Evolutionary conservation across 2,113 vertebrate genomes (phyloP).

Genomic region (Pedetes capensis): DNA sequence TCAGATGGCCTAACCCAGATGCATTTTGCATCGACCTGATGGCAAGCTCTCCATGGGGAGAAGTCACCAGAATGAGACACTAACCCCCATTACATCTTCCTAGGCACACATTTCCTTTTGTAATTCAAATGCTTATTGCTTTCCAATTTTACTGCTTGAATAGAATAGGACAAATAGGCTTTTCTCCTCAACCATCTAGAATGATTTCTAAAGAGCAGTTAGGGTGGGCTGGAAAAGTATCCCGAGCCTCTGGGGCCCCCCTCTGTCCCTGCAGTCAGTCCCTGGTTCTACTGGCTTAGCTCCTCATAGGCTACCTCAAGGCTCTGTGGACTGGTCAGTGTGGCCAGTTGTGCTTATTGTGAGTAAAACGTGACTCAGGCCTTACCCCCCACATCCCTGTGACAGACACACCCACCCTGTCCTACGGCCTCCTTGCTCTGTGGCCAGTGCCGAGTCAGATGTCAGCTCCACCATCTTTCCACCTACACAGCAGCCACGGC

Average conservation of each 20-base stretch:
- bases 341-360: background rate
- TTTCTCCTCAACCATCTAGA: background rate
- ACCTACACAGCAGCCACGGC: background rate
- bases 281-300: background rate
- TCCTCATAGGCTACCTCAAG: background rate
- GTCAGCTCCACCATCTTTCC: no score
- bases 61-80: background rate
- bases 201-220: background rate
- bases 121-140: no score
- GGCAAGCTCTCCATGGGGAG: background rate
- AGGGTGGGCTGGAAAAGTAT: fast-evolving
- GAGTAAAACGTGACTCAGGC: background rate
- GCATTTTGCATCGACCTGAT: background rate
- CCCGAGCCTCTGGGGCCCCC: background rate
- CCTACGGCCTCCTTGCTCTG: background rate
- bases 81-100: fast-evolving
- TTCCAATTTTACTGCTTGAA: background rate
- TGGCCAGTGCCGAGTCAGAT: fast-evolving
- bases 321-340: background rate
- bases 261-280: background rate
- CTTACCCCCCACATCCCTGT: background rate
- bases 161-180: background rate
- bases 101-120: background rate
- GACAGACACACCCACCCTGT: background rate
- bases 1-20: background rate